A percentile compares a stretch with the other conserved stretches of the same genome.
Conservation (phyloP, 2,797 vertebrate genomes). For the Hapalemur alaotrensis region DNA sequence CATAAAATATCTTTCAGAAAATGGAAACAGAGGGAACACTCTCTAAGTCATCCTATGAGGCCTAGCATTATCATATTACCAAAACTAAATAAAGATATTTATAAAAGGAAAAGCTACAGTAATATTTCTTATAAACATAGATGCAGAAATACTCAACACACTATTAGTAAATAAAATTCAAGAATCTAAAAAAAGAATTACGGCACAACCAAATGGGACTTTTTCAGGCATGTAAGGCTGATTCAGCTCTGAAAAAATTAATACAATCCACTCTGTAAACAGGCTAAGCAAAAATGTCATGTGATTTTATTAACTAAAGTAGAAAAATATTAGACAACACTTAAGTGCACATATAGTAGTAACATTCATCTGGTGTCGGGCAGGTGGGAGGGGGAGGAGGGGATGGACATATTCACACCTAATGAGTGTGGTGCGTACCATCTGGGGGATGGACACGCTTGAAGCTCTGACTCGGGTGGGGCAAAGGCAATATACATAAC, state of each 20-base stretch:
- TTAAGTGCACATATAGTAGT: too few relatives aligned
- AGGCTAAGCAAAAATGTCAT: not conserved
- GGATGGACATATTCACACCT: too few relatives aligned
- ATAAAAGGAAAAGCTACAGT: not conserved
- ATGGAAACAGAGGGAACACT: not conserved
- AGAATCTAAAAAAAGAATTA: not conserved
- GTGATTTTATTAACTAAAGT: not conserved
- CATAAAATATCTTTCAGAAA: not conserved
- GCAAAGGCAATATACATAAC: too few relatives aligned
- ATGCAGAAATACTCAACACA: not conserved
- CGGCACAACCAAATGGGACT: not conserved
- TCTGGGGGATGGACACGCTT: too few relatives aligned
- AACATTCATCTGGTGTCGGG: too few relatives aligned
- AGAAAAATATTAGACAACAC: not conserved
- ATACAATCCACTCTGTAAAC: not conserved
- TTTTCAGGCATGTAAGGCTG: not conserved
- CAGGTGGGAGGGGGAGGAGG: too few relatives aligned
- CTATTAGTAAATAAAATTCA: not conserved
- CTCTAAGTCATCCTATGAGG: not conserved
- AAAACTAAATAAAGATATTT: not conserved
- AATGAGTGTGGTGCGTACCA: too few relatives aligned
- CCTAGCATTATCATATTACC: not conserved
- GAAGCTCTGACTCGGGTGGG: too few relatives aligned
- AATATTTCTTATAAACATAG: not conserved
- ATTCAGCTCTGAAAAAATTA: not conserved